phyloP scores from a whole-genome alignment of 2,113 vertebrate genomes.

The Dasyornis broadbenti region DNA sequence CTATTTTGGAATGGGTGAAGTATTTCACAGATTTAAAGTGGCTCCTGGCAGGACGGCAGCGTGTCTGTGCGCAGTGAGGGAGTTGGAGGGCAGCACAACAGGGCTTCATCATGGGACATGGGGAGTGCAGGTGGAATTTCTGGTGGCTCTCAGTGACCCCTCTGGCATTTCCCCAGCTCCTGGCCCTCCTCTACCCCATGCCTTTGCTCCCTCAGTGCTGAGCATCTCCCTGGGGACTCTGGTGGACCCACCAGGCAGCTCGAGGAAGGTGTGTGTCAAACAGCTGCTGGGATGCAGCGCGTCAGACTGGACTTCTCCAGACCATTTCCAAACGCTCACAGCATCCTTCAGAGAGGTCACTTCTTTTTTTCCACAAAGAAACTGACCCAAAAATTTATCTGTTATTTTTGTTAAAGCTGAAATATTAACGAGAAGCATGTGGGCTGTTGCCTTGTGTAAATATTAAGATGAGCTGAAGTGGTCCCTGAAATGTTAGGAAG shows the following conservation, averaged over 20 bases:
- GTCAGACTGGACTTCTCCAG: rapidly evolving
- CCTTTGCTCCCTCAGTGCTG: background rate
- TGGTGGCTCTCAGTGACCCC: background rate
- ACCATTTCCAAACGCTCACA: background rate
- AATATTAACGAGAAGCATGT: background rate
- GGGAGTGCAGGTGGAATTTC: rapidly evolving
- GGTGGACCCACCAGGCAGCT: rapidly evolving
- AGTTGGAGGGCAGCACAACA: rapidly evolving
- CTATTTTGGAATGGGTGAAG: background rate
- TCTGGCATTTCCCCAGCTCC: background rate
- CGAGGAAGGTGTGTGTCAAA: too few relatives aligned
- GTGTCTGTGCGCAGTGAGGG: rapidly evolving
- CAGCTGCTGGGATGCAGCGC: background rate
- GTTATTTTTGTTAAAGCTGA: background rate
- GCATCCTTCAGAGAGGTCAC: background rate
- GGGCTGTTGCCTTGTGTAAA: background rate
- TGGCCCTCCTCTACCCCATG: background rate
- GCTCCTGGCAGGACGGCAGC: background rate
- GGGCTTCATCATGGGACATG: rapidly evolving
- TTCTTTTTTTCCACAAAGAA: background rate
- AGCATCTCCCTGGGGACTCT: background rate
- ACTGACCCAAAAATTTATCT: background rate
- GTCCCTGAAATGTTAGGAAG: background rate
- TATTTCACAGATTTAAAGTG: rapidly evolving
- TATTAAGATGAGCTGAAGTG: background rate